phyloP scores from a whole-genome alignment of 2,113 vertebrate species.

The Eulacestoma nigropectus region DNA sequence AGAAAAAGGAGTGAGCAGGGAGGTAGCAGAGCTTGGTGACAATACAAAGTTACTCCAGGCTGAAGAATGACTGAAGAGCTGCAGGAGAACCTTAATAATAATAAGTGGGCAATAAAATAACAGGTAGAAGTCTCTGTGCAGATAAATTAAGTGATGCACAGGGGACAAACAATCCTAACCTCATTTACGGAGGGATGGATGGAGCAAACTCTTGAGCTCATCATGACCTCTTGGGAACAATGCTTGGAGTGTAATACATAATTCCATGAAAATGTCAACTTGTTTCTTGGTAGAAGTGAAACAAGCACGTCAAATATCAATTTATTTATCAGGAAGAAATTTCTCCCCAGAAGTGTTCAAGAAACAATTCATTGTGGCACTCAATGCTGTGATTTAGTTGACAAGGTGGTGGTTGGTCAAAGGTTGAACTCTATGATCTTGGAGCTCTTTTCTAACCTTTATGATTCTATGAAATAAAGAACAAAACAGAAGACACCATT shows the following conservation, averaged over 20 bases:
- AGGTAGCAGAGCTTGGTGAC: neutral
- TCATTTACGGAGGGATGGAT: neutral
- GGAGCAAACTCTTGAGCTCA: neutral
- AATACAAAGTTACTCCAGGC: neutral
- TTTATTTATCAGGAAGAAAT: neutral
- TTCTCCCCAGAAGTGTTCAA: neutral
- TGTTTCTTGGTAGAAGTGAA: neutral
- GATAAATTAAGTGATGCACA: neutral
- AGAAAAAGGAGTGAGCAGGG: neutral
- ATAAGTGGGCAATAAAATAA: neutral
- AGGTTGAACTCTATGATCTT: neutral
- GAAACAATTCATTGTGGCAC: neutral
- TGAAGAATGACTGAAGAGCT: neutral
- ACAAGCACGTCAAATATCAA: neutral
- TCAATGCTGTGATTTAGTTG: neutral
- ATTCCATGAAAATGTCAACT: neutral
- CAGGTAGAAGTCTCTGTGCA: neutral
- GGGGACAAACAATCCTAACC: neutral
- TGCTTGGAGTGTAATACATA: neutral
- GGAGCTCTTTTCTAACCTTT: neutral
- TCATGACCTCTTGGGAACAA: neutral
- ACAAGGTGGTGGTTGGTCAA: neutral
- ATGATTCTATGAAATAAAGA: neutral
- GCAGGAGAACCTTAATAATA: neutral
- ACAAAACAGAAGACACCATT: neutral